A percentile compares a stretch with the other conserved stretches of the same genome.
These are phyloP conservation scores for Calephelis nemesis DNA, from an alignment of 1,140 invertebrate species.

Conservation along the genomic window DNA sequence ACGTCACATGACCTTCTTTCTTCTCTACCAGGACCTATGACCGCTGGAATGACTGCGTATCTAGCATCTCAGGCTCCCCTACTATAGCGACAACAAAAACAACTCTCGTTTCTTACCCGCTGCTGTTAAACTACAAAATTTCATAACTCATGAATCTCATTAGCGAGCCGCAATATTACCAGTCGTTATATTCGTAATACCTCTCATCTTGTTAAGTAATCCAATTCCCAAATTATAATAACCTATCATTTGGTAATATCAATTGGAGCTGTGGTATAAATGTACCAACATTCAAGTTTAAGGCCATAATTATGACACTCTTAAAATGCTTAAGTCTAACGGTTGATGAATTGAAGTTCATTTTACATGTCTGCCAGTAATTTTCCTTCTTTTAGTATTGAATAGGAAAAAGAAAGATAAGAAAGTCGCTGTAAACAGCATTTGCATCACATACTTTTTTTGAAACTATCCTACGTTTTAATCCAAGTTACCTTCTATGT, in stretches of 20 bases:
- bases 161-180: background rate
- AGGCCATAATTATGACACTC: constrained; percentile 8
- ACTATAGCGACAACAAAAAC: too few species aligned
- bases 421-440: too few species aligned
- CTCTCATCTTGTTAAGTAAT: constrained; percentile 8
- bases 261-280: constrained; percentile 7
- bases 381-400: too few species aligned
- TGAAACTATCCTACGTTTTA: too few species aligned
- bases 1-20: too few species aligned
- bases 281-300: constrained; percentile 9
- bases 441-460: too few species aligned
- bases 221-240: constrained; percentile 10
- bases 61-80: too few species aligned
- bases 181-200: background rate
- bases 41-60: too few species aligned
- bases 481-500: too few species aligned
- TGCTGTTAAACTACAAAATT: background rate
- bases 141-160: constrained; percentile 7
- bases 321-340: background rate
- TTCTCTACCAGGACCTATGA: too few species aligned
- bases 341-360: background rate
- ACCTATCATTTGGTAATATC: constrained; percentile 1
- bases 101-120: too few species aligned
- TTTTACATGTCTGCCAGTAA: background rate
- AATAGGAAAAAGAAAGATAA: too few species aligned